Conservation (phyloP, 2,113 vertebrate genomes). For the Eulemur rufifrons region DNA sequence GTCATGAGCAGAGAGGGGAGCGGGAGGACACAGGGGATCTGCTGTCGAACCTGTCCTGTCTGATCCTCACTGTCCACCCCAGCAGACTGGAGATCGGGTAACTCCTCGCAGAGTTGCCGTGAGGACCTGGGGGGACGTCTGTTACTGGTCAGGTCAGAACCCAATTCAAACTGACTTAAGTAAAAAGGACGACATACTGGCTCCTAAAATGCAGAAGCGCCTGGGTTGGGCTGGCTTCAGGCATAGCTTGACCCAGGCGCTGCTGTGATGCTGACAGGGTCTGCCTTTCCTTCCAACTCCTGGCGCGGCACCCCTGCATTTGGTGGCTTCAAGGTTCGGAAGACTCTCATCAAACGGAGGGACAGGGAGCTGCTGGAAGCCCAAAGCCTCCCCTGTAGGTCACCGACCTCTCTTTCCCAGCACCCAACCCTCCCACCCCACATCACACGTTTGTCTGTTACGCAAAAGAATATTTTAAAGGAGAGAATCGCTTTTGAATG, state of each 20-base stretch:
- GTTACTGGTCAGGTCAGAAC: not conserved
- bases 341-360: not conserved
- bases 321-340: not conserved
- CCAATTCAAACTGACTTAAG: not conserved
- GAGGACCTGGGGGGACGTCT: not conserved
- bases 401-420: not conserved
- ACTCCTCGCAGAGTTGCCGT: rapidly evolving
- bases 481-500: not conserved
- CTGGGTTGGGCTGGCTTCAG: not conserved
- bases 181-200: not conserved
- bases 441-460: not conserved
- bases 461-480: not conserved
- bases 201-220: not conserved
- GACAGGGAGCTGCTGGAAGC: not conserved
- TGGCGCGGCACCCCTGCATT: not conserved
- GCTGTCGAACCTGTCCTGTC: no score
- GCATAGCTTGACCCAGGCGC: not conserved
- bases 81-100: not conserved
- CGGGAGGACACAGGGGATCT: not conserved
- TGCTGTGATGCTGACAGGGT: not conserved
- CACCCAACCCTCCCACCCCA: not conserved
- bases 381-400: not conserved
- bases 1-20: rapidly evolving
- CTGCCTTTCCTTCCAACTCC: not conserved
- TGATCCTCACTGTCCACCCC: not conserved